Evolutionary conservation across 2,888 invertebrate genomes (phyloP), one percentile per base, ranked within the genome.

Genomic region (Aplocera efformata): DNA sequence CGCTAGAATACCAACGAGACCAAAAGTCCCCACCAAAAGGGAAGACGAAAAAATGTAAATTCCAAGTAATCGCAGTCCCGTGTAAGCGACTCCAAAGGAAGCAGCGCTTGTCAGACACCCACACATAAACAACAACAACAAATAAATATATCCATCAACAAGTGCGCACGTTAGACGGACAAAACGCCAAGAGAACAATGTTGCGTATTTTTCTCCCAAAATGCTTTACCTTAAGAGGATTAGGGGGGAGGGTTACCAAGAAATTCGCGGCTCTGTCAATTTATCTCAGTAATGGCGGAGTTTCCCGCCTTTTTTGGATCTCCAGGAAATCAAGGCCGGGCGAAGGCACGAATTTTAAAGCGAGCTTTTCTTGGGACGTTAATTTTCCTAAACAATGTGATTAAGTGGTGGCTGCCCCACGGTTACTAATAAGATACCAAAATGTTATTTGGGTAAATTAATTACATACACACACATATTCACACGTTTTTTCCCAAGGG

Each of bases 251-350:
- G 52, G 53, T 56, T 51, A 55, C 53, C 58, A 59, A 67, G 65
- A 64, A 65, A 68, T 70, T 66, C 67, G 42, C 65, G 63, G 65
- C 67, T 63, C 53, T 51, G 61, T 75, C 78, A 77, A 84, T 84
- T 81, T 78, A 79, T 85, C 83, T 82, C 69, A 60, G 74, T 80
- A 81, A 84, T 79, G 77, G 70, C 73, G 63, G 58, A 66, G 66
- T 67, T 66, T 69, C 63, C 71, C 84, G 81, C 84, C 85, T 72
- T 74, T 84, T 81, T 79, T 77, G 72, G 79, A 77, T 85, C 72
- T 70, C 66, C 64, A 63, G 63, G 59, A 63, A 71, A 74, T 72
- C 72, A 71, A 68, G 72, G 67, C 57, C 68, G 13, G 34, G 28
- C 32, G 40, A 52, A 60, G 51, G 53, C 56, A 59, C 59, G 71